These are phyloP conservation scores for Anarrhichthys ocellatus DNA, from an alignment of 2,113 vertebrate species.

Conservation along the genomic window DNA sequence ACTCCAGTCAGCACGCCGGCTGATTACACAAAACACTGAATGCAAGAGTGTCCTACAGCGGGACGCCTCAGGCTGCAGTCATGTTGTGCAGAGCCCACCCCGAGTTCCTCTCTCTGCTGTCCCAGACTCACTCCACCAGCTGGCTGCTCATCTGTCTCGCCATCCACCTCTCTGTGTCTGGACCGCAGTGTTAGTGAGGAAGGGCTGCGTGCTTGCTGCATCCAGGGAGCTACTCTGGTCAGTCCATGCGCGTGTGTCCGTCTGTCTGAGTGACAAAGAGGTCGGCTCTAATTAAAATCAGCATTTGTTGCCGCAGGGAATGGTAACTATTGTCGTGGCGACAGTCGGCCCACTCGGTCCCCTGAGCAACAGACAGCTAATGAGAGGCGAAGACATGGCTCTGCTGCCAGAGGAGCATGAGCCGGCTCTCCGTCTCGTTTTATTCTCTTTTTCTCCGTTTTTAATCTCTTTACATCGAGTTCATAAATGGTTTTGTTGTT, in stretches of 20 bases:
- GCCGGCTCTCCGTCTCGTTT: constrained; percentile 34
- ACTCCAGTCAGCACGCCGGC: constrained; percentile 65
- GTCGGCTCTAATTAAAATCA: constrained; percentile 78
- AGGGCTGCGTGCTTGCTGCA: constrained; percentile 6
- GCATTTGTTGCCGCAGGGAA: constrained; percentile 64
- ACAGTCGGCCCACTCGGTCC: constrained; percentile 60
- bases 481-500: constrained; percentile 41
- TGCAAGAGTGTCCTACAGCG: constrained; percentile 67
- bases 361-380: constrained; percentile 73
- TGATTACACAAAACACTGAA: constrained; percentile 67
- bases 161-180: constrained; percentile 6
- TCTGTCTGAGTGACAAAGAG: constrained; percentile 68
- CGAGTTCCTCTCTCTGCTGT: constrained; percentile 38
- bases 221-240: constrained; percentile 47
- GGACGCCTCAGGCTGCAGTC: constrained; percentile 65
- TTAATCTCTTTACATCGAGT: constrained; percentile 34
- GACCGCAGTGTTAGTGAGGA: constrained; percentile 17
- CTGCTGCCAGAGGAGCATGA: constrained; percentile 46
- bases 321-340: constrained; percentile 54
- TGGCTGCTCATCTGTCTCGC: constrained; percentile 63
- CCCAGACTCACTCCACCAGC: constrained; percentile 59
- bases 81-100: constrained; percentile 50
- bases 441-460: constrained; percentile 23
- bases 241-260: constrained; percentile 18
- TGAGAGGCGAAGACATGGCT: constrained; percentile 60